Evolutionary conservation across 1,140 invertebrate species (phyloP), one percentile per base, ranked within the genome.

Genomic region (Polypedilum vanderplanki): DNA sequence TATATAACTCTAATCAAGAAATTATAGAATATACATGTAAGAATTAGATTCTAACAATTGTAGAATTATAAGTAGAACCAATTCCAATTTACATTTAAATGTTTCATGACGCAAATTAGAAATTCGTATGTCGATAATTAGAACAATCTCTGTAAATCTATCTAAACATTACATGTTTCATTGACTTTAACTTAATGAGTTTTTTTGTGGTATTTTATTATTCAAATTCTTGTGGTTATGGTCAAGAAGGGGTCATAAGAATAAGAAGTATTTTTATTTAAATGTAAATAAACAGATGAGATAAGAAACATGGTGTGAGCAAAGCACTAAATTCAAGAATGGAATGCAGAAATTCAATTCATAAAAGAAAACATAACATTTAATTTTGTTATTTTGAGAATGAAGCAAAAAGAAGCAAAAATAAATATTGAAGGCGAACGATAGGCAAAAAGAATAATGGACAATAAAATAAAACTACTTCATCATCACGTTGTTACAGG

Each of bases 401-500:
- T 33, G 24, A 33, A 33, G 24, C 24, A 33, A 33, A 33, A 33
- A 33, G 24, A 33, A 33, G 24, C 24, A 33, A 33, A n/a, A 33
- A 33, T 17, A 20, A 67, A 17, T 67, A n/a, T 20, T 20, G 7
- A n/a, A 20, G 7, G 17, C 65, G 65, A 70, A 70, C 18, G 65
- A 70, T 70, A 70, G 17, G 17, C 9, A 18, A 70, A 70, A 70
- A 70, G 65, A 70, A 70, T 70, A 70, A 70, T 70, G 65, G 65
- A 70, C 65, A 70, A 70, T 70, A 22, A 70, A 70, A 70, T 20
- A 70, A 70, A 70, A 70, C 65, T 70, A 70, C 65, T 70, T 70
- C 65, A 70, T 70, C 65, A 70, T 70, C 65, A 70, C 20, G 20
- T 70, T 57, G 46, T 57, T 57, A 57, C n/a, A 57, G 46, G n/a